Base-by-base conservation (phyloP, 2,797 vertebrate species). In the Phaenicophaeus curvirostris region DNA sequence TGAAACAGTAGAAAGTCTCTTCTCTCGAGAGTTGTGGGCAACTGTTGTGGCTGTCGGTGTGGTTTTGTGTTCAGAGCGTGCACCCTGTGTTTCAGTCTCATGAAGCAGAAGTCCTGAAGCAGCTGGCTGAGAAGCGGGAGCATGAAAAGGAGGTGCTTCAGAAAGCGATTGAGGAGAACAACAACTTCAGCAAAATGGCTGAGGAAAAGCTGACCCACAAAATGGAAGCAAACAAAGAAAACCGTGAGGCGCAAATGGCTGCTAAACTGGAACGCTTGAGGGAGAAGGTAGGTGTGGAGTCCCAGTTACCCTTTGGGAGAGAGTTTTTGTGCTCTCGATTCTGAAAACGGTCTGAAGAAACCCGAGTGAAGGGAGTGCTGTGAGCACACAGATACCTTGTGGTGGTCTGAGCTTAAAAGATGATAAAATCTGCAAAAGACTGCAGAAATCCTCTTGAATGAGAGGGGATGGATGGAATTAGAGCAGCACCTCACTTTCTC, bases 141-240 rank as follows among this genome's bases (percentile, higher is more conserved):
- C 99, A 99, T 1, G 99, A 98, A 95, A 99, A 99, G 85, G 99
- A 99, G 88, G 99, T 99, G 93, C 98, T 99, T 54, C 98, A 99
- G 96, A 99, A 99, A 96, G 99, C 98, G 17, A 98, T 98, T 18
- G 98, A 99, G 66, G 99, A 99, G 87, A 99, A 98, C 96, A 98
- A 98, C 97, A 99, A 99, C 96, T 99, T 99, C 89, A 99, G 98
- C 94, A 99, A 99, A 97, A 98, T 98, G 98, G 98, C 98, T 33
- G 98, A 99, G 89, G 99, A 99, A 97, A 99, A 99, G 73, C 97
- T 99, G 95, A 99, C 98, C 96, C 98, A 98, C 95, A 99, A 99
- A 97, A 99, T 99, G 99, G 99, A 99, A 98, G 98, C 98, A 15
- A 99, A 98, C 97, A 99, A 99, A 97, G 99, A 99, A 96, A 99